phyloP scores from a whole-genome alignment of 2,888 invertebrate genomes.

The Dryadula phaetusa region DNA sequence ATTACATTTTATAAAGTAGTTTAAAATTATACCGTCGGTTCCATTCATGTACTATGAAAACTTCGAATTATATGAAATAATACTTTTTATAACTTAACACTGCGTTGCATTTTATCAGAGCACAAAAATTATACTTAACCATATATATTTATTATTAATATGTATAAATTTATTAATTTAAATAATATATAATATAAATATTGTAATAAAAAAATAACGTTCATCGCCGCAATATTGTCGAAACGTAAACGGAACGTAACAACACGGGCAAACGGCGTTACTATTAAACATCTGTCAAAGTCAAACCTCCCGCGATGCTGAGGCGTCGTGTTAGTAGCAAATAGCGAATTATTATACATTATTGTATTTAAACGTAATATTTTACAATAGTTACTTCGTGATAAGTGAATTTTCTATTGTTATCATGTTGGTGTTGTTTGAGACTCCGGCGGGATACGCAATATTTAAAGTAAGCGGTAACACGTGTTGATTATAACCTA shows the following conservation, averaged over 20 bases:
- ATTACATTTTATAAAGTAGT: too few species aligned
- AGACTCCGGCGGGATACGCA: constrained; percentile 97
- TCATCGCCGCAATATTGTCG: neutral
- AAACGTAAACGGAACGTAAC: constrained; percentile 10
- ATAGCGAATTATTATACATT: constrained; percentile 33
- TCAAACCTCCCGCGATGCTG: constrained; percentile 48
- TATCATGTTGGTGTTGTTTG: constrained; percentile 95
- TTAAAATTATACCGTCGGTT: too few species aligned
- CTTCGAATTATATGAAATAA: too few species aligned
- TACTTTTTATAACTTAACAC: too few species aligned
- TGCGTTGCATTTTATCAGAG: too few species aligned
- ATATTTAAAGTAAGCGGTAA: constrained; percentile 92
- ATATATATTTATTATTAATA: too few species aligned
- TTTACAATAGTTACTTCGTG: constrained; percentile 28
- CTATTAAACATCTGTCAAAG: constrained; percentile 37
- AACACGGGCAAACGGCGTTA: neutral
- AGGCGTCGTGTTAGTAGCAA: constrained; percentile 49
- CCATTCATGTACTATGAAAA: too few species aligned
- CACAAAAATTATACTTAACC: too few species aligned
- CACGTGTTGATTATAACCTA: constrained; percentile 75
- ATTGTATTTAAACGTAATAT: constrained; percentile 44
- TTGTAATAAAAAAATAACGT: neutral
- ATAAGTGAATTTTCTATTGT: constrained; percentile 20
- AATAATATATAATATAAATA: constrained; percentile 11
- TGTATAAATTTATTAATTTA: too few species aligned